Conservation (phyloP, 2,888 invertebrate species). For the Agrypnus murinus region DNA sequence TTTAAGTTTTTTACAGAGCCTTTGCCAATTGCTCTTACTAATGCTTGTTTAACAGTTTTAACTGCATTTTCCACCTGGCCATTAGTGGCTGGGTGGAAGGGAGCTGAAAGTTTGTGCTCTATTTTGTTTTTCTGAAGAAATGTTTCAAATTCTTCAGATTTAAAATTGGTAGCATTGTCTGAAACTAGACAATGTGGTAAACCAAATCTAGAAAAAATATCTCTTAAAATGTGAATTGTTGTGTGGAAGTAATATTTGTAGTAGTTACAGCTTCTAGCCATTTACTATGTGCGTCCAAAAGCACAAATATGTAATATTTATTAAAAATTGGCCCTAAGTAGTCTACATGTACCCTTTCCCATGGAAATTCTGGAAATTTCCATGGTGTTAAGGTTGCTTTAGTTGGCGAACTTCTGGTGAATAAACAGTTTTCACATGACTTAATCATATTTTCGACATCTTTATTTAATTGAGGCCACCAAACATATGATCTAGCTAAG, state of each 20-base stretch:
- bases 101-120: slow-evolving; percentile 11
- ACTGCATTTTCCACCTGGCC: slow-evolving; percentile 36
- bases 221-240: slow-evolving; percentile 24
- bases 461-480: slow-evolving; percentile 19
- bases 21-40: not conserved
- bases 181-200: slow-evolving; percentile 2
- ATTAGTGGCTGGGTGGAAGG: slow-evolving; percentile 23
- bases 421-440: slow-evolving; percentile 24
- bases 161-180: slow-evolving; percentile 11
- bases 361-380: not conserved
- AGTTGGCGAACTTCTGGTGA: not conserved
- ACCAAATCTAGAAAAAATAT: slow-evolving; percentile 20
- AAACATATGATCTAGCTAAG: slow-evolving; percentile 14
- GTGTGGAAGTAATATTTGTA: not conserved
- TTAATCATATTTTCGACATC: slow-evolving; percentile 33
- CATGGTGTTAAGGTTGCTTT: not conserved
- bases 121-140: slow-evolving; percentile 24
- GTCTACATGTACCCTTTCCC: slow-evolving; percentile 25
- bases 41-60: slow-evolving; percentile 30
- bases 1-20: not conserved
- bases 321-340: not conserved
- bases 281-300: slow-evolving; percentile 16
- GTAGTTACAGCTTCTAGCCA: slow-evolving; percentile 16
- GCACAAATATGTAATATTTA: slow-evolving; percentile 18
- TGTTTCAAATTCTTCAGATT: not conserved